Evolutionary conservation across 2,888 invertebrate genomes (phyloP).

Genomic region (Villa cingulata): DNA sequence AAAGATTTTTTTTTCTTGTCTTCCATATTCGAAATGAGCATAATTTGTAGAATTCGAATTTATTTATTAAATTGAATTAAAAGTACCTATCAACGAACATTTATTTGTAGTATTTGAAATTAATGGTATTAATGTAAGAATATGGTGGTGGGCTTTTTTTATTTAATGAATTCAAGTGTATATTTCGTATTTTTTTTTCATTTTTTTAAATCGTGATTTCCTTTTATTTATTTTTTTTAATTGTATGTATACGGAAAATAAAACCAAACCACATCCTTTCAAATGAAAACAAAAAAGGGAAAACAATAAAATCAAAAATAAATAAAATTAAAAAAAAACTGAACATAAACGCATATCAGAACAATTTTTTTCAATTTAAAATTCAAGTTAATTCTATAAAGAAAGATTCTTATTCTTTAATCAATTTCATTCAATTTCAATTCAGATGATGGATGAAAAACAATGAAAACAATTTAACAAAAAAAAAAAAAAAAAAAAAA

Average conservation of each 20-base stretch:
- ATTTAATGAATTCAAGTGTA: too few relatives aligned
- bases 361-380: background rate
- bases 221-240: background rate
- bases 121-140: background rate
- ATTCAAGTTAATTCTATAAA: background rate
- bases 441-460: background rate
- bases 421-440: background rate
- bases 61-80: too few relatives aligned
- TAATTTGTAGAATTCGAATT: too few relatives aligned
- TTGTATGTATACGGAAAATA: background rate
- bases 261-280: background rate
- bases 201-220: background rate
- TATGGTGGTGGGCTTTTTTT: background rate
- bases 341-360: too few relatives aligned
- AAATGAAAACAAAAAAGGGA: background rate
- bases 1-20: too few relatives aligned
- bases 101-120: background rate
- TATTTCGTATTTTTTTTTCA: too few relatives aligned
- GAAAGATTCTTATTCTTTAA: background rate
- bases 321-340: too few relatives aligned
- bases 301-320: too few relatives aligned
- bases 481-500: too few relatives aligned
- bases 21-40: too few relatives aligned
- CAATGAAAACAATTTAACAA: too few relatives aligned
- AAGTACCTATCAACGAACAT: too few relatives aligned